Base-by-base conservation (phyloP, 2,113 vertebrate genomes). In the Psittacara wagleri region DNA sequence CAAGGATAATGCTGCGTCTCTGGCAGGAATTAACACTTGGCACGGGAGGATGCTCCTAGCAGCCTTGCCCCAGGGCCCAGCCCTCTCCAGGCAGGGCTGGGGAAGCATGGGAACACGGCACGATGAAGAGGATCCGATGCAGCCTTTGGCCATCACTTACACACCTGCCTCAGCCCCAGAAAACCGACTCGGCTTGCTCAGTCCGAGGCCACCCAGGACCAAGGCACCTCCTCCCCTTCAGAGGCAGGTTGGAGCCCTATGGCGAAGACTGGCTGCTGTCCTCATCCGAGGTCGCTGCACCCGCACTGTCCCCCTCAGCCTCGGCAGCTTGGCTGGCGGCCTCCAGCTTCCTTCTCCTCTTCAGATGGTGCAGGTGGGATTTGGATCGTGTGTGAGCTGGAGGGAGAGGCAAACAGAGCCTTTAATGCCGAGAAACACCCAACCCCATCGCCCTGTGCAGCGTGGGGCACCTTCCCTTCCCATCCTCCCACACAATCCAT, bases 361-460 rank as follows among this genome's bases (percentile, higher is more conserved):
- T 99, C 89, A 98, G 91, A 14, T 98, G 98, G 95, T 98, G 91
- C 96, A 98, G 97, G 95, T 99, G 99, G 92, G 98, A 98, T 96
- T 99, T 99, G 87, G 99, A 99, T 37, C 98, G 98, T 16, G 98
- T 97, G 97, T 99, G 99, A 95, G 99, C 99, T 99, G 88, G 16
- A 87, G 81, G 44, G 41, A 94, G 96, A 78, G 84, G 81, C 51
- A 94, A 88, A 54, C 29, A 64, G 91, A 93, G 55, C 0, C 1
- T 52, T 91, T 29, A 18, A 31, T 31, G 66, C 68, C 17, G 80
- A 64, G 85, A 73, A 51, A 43, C 2, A 2, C 23, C 12, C 0
- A 0, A 39, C 6, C 14, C 7, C 1, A 13, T 13, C 6, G 33
- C 31, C 15, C 37, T 1, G 2, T 1, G 18, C 51, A 7, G 29